A percentile compares a stretch with the other conserved stretches of the same genome.
These are phyloP conservation scores for Camponotus floridanus DNA, from an alignment of 1,140 invertebrate species.

Conservation along the genomic window DNA sequence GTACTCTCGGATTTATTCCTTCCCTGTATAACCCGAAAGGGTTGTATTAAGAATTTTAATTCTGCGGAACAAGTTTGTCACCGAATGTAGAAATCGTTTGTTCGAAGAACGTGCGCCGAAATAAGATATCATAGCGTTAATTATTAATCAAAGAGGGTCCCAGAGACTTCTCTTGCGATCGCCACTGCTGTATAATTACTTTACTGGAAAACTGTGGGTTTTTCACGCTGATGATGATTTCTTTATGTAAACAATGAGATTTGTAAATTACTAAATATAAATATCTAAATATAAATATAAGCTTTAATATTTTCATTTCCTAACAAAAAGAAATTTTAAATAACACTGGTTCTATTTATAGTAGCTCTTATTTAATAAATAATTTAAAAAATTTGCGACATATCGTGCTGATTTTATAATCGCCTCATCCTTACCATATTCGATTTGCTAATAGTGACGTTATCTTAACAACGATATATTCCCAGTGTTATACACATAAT, in stretches of 20 bases:
- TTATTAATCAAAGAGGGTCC: neutral
- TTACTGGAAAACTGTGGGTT: neutral
- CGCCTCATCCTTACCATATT: neutral
- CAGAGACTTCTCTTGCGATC: neutral
- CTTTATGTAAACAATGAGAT: neutral
- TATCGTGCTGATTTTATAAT: neutral
- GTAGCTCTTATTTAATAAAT: neutral
- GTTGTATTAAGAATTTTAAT: slow-evolving; percentile 77
- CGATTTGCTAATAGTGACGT: neutral
- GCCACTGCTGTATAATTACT: neutral
- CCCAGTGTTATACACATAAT: neutral
- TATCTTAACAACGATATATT: too few relatives aligned
- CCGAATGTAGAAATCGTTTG: slow-evolving; percentile 58
- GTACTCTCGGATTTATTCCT: slow-evolving; percentile 52
- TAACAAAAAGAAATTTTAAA: neutral
- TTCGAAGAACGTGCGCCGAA: slow-evolving; percentile 65
- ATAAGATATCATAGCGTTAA: slow-evolving; percentile 61
- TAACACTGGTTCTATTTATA: neutral
- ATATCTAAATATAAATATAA: neutral
- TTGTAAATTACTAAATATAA: slow-evolving; percentile 4
- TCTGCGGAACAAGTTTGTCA: slow-evolving; percentile 35
- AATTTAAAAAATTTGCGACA: neutral
- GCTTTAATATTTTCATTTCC: neutral
- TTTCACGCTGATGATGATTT: neutral
- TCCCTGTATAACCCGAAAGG: slow-evolving; percentile 47